Evolutionary conservation across 2,113 vertebrate species (phyloP).

Genomic region (Ictalurus punctatus): DNA sequence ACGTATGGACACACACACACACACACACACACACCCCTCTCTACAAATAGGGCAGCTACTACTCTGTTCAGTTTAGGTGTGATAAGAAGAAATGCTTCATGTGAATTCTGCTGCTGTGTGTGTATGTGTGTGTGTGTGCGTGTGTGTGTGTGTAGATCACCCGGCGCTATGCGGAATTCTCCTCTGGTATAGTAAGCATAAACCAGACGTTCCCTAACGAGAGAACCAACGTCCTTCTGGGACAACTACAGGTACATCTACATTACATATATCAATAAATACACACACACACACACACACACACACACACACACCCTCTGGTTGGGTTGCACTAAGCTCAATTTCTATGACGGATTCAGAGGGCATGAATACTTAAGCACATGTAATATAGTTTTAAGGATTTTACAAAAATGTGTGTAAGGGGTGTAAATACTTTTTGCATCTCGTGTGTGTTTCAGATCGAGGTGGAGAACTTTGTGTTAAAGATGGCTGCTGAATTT

Average conservation of each 20-base stretch:
- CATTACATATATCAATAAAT: neutral
- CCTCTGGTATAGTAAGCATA: slow-evolving; percentile 90
- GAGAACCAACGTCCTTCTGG: slow-evolving; percentile 79
- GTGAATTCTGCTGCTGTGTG: neutral
- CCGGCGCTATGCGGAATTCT: slow-evolving; percentile 88
- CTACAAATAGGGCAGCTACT: neutral
- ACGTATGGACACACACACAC: slow-evolving; percentile 65
- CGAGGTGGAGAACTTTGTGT: slow-evolving; percentile 90
- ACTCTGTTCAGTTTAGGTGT: neutral
- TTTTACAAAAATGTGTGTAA: too few species aligned
- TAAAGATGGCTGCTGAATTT: slow-evolving; percentile 93
- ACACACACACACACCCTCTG: neutral
- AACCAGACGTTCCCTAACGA: slow-evolving; percentile 90
- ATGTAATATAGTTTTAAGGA: too few species aligned
- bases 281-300: neutral
- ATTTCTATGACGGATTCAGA: too few species aligned
- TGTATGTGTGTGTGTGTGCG: neutral
- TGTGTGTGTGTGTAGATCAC: slow-evolving; percentile 77
- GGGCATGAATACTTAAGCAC: too few species aligned
- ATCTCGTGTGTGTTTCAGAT: slow-evolving; percentile 66
- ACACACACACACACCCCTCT: neutral
- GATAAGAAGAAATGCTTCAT: neutral
- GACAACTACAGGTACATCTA: slow-evolving; percentile 81
- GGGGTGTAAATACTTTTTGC: too few species aligned
- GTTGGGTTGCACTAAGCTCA: too few species aligned